These are phyloP conservation scores for Tinea semifulvella DNA, from an alignment of 2,888 invertebrate species.

Conservation along the genomic window DNA sequence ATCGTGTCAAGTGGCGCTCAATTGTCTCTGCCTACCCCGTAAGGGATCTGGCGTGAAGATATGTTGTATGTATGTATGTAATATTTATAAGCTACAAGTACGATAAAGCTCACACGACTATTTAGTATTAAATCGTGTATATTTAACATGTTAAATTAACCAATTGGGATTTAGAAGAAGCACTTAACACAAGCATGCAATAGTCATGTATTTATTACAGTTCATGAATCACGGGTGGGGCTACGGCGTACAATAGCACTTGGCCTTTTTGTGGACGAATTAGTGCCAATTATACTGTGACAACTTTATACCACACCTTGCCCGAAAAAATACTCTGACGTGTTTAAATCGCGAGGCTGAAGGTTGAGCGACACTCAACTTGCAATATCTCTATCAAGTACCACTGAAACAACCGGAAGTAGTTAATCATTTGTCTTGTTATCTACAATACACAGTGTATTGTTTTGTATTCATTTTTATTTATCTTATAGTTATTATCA, in stretches of 20 bases:
- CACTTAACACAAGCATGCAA: conserved; percentile 4
- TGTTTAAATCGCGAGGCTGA: neutral
- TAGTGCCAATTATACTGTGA: conserved; percentile 31
- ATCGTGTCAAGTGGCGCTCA: too few species aligned
- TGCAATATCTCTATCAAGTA: neutral
- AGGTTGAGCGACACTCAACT: conserved; percentile 4
- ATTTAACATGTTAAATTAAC: neutral
- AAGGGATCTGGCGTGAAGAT: too few species aligned
- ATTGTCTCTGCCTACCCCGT: too few species aligned
- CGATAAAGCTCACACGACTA: too few species aligned
- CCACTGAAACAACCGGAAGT: neutral
- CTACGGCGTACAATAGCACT: conserved; percentile 30
- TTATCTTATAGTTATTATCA: neutral
- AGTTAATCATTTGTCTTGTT: neutral
- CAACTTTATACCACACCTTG: conserved; percentile 11
- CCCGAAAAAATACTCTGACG: conserved; percentile 9
- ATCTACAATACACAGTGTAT: too few species aligned
- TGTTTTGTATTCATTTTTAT: neutral
- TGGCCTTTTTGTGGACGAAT: conserved; percentile 36
- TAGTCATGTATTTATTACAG: neutral
- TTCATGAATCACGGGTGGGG: conserved; percentile 43
- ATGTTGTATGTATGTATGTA: too few species aligned
- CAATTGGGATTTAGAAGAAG: neutral
- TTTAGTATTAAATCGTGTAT: too few species aligned
- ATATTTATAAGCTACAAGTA: too few species aligned